A percentile compares a stretch with the other conserved stretches of the same genome.
These are phyloP conservation scores for Acleris literana DNA, from an alignment of 2,888 invertebrate genomes.

Conservation along the genomic window DNA sequence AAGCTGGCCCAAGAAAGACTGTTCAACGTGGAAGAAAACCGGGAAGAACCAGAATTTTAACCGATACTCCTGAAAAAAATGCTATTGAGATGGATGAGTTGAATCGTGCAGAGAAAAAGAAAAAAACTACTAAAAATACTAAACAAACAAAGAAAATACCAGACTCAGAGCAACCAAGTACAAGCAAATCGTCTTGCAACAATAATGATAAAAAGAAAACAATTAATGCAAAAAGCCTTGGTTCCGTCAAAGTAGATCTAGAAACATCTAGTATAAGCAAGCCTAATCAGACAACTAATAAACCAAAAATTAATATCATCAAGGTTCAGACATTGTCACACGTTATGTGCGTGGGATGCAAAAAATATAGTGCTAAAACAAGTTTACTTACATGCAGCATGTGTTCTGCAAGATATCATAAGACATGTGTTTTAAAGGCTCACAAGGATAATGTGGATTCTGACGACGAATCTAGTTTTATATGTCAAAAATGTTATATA, in stretches of 20 bases:
- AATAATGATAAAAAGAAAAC: neutral
- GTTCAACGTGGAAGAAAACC: conserved; percentile 5
- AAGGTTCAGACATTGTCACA: neutral
- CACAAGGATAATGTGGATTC: neutral
- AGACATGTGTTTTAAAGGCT: conserved; percentile 4
- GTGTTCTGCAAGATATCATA: neutral
- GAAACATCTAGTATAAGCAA: neutral
- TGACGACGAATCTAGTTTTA: conserved; percentile 1
- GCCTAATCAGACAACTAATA: neutral
- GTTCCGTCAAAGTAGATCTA: neutral
- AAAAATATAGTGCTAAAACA: neutral
- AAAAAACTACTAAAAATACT: neutral
- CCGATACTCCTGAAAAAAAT: conserved; percentile 3
- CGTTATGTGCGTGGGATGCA: conserved; percentile 1
- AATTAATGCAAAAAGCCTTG: neutral
- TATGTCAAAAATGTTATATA: conserved; percentile 2
- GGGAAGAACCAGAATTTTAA: neutral
- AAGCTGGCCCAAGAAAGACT: neutral
- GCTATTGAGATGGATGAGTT: neutral
- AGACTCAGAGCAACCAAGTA: conserved; percentile 3
- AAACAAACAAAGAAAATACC: neutral
- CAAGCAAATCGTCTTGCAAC: neutral
- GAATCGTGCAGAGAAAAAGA: conserved; percentile 1
- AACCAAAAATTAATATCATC: neutral
- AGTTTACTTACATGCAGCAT: neutral